Evolutionary conservation across 1,140 invertebrate species (phyloP).

Genomic region (Nymphalis io): DNA sequence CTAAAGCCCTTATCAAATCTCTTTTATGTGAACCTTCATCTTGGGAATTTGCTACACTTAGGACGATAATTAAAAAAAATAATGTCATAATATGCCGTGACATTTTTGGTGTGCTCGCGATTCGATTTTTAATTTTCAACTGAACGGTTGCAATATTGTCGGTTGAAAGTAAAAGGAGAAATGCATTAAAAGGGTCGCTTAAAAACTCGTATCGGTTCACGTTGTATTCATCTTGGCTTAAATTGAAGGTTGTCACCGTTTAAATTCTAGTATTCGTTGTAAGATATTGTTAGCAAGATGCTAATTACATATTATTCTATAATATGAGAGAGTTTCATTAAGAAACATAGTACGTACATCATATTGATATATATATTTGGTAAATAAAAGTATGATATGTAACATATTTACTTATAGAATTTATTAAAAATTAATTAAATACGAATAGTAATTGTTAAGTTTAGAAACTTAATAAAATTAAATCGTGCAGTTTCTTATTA

Average conservation of each 20-base stretch:
- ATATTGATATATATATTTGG: no score
- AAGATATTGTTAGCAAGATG: no score
- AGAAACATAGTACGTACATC: no score
- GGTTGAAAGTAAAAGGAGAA: slow-evolving; percentile 9
- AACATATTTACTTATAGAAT: no score
- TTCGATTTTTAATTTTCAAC: neutral
- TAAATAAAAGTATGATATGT: no score
- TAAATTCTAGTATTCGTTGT: no score
- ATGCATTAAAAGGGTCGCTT: neutral
- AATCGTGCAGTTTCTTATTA: no score
- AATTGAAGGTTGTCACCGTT: neutral
- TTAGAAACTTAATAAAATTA: no score
- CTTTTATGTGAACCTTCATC: slow-evolving; percentile 7
- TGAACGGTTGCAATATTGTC: neutral
- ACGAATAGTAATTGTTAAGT: no score
- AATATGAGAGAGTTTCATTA: no score
- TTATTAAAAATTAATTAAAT: no score
- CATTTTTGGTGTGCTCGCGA: slow-evolving; percentile 33
- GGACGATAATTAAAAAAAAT: slow-evolving; percentile 46
- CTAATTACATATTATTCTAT: no score
- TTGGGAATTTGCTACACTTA: slow-evolving; percentile 1
- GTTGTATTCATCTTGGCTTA: neutral
- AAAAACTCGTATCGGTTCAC: neutral
- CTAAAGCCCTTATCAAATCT: slow-evolving; percentile 34
- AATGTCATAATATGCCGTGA: slow-evolving; percentile 43